These are phyloP conservation scores for Amblyjoppa fuscipennis DNA, from an alignment of 2,888 invertebrate species.

Conservation along the genomic window DNA sequence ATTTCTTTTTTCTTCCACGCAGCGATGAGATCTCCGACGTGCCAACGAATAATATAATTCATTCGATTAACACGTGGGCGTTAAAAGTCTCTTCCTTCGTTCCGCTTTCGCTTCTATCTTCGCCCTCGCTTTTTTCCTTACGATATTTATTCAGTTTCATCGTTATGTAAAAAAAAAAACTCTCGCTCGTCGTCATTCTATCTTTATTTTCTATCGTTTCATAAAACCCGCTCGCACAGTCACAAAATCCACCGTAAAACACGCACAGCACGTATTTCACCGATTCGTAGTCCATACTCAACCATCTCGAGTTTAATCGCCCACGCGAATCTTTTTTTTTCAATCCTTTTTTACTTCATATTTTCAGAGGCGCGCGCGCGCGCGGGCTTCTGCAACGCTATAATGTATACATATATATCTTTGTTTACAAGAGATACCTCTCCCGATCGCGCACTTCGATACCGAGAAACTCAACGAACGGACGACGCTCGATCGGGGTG, in stretches of 20 bases:
- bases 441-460: constrained; percentile 62
- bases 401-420: not conserved
- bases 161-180: constrained; percentile 25
- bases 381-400: constrained; percentile 19
- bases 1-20: constrained; percentile 21
- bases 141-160: constrained; percentile 38
- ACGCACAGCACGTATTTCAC: constrained; percentile 16
- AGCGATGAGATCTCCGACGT: constrained; percentile 48
- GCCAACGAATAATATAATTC: constrained; percentile 65
- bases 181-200: constrained; percentile 9
- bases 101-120: constrained; percentile 53
- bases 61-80: constrained; percentile 68
- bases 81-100: constrained; percentile 64
- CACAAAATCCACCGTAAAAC: not conserved
- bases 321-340: constrained; percentile 52
- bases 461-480: constrained; percentile 57
- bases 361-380: not conserved
- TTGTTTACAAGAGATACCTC: constrained; percentile 35
- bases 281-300: constrained; percentile 30
- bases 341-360: constrained; percentile 7
- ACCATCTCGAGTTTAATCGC: constrained; percentile 60
- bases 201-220: constrained; percentile 19
- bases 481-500: constrained; percentile 43
- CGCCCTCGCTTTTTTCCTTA: constrained; percentile 26
- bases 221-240: constrained; percentile 8